These are phyloP conservation scores for Hydropotes inermis DNA, from an alignment of 2,113 vertebrate genomes.

Conservation along the genomic window DNA sequence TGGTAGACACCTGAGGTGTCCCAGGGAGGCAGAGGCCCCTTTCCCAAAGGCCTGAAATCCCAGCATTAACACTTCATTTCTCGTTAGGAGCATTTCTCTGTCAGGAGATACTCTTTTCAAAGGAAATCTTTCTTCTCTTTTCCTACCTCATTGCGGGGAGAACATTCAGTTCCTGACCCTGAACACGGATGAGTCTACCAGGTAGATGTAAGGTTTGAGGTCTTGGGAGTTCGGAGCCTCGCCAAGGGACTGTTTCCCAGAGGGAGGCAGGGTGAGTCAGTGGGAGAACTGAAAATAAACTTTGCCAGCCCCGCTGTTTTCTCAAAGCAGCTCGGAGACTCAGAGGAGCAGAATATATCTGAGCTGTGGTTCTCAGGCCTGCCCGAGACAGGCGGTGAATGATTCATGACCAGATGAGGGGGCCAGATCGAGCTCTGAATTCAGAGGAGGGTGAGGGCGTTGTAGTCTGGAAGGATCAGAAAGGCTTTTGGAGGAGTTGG, in stretches of 20 bases:
- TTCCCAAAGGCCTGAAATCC: not conserved
- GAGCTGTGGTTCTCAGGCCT: not conserved
- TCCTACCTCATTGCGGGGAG: not conserved
- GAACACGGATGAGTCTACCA: too few relatives aligned
- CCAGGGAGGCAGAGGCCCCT: not conserved
- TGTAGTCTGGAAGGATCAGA: not conserved
- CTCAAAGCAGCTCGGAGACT: not conserved
- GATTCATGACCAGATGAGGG: not conserved
- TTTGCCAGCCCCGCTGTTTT: not conserved
- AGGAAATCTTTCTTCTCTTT: not conserved
- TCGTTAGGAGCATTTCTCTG: not conserved
- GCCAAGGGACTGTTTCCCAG: not conserved
- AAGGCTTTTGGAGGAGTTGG: not conserved
- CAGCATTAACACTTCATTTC: not conserved
- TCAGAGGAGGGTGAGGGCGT: not conserved
- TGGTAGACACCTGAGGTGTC: not conserved
- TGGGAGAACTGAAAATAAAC: not conserved
- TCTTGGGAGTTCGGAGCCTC: not conserved
- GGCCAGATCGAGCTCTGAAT: not conserved
- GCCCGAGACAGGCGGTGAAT: not conserved
- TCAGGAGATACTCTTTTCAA: not conserved
- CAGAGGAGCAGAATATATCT: not conserved
- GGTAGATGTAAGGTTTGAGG: not conserved
- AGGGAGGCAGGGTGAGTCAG: accelerated
- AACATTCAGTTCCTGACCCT: not conserved